Percentiles rank a stretch among this genome's conserved stretches.
Conservation (phyloP, 2,113 vertebrate genomes). For the Spermophilus dauricus region DNA sequence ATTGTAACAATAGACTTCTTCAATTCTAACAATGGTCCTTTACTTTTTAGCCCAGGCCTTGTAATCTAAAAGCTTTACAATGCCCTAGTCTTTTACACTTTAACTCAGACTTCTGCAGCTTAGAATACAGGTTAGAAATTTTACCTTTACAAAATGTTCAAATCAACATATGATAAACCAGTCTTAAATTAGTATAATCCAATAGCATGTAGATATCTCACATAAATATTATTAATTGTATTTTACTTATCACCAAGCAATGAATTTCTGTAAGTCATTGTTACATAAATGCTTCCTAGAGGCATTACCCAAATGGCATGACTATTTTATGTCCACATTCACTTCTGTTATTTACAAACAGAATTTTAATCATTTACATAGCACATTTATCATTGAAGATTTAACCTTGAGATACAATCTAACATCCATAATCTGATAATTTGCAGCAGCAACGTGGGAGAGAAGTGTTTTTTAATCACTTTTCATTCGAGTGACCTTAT, state of each 20-base stretch:
- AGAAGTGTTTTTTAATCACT: background rate
- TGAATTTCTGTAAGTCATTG: conserved; percentile 24
- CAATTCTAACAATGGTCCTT: too few relatives aligned
- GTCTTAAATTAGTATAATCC: background rate
- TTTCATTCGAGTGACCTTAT: conserved; percentile 11
- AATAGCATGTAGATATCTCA: background rate
- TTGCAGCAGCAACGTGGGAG: background rate
- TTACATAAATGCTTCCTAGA: background rate
- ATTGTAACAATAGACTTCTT: too few relatives aligned
- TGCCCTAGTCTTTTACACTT: too few relatives aligned
- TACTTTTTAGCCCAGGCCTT: too few relatives aligned
- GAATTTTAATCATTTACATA: background rate
- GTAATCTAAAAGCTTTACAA: too few relatives aligned
- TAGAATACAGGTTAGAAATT: too few relatives aligned
- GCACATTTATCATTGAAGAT: background rate
- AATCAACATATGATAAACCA: background rate
- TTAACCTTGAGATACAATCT: background rate
- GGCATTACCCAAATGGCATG: background rate
- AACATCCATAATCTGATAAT: background rate
- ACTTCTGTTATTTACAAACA: background rate
- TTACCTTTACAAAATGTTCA: too few relatives aligned
- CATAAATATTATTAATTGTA: background rate
- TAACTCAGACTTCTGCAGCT: too few relatives aligned
- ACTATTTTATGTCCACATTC: background rate
- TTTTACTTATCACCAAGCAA: conserved; percentile 28